phyloP scores from a whole-genome alignment of 2,888 invertebrate genomes.

The Chironomus tentans region DNA sequence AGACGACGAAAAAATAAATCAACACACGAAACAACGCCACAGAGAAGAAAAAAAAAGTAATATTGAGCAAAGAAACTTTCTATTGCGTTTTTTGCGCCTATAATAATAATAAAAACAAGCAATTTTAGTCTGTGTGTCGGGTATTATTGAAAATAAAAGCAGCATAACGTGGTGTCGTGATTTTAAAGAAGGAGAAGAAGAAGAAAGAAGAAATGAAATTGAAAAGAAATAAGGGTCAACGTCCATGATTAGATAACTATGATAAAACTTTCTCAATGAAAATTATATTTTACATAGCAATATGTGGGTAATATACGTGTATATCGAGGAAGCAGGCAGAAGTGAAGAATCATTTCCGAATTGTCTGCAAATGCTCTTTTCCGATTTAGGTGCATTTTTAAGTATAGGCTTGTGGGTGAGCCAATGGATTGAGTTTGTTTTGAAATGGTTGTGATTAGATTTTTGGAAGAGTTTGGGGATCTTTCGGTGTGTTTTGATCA shows the following conservation, averaged over 20 bases:
- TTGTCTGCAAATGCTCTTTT: neutral
- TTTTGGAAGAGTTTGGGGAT: too few species aligned
- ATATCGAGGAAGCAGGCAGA: too few species aligned
- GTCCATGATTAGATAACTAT: neutral
- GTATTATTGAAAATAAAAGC: constrained; percentile 9
- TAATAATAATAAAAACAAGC: neutral
- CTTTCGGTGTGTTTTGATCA: too few species aligned
- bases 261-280: neutral
- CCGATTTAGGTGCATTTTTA: too few species aligned
- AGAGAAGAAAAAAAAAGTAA: too few species aligned
- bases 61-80: constrained; percentile 18
- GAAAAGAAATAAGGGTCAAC: neutral
- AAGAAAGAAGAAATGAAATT: neutral
- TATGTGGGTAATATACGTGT: too few species aligned
- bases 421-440: too few species aligned
- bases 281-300: too few species aligned
- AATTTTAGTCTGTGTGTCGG: neutral
- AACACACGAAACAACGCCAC: neutral
- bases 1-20: constrained; percentile 6
- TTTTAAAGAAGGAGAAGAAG: neutral
- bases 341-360: neutral
- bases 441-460: too few species aligned
- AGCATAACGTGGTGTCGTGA: neutral
- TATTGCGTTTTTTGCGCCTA: constrained; percentile 19
- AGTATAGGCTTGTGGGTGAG: too few species aligned